Evolutionary conservation across 2,888 invertebrate species (phyloP).

Genomic region (Calameuta pallipes): DNA sequence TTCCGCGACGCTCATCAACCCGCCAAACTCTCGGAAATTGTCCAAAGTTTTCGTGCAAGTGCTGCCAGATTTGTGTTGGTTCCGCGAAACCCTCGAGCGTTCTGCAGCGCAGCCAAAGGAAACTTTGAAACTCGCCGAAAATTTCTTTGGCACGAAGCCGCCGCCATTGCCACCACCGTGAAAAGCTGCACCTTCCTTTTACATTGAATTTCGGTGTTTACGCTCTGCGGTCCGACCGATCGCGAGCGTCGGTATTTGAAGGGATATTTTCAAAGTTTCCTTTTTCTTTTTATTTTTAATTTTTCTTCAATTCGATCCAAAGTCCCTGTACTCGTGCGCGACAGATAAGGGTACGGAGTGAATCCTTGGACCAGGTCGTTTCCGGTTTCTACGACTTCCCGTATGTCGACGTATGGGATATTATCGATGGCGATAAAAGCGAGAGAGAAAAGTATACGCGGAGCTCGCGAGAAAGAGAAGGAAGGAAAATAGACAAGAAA

Average conservation of each 20-base stretch:
- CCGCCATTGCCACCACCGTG: slow-evolving; percentile 16
- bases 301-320: too few relatives aligned
- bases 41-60: slow-evolving; percentile 19
- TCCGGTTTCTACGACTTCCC: not conserved
- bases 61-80: slow-evolving; percentile 6
- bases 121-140: slow-evolving; percentile 14
- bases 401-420: not conserved
- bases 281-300: too few relatives aligned
- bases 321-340: not conserved
- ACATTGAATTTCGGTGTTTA: not conserved
- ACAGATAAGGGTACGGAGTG: not conserved
- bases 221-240: not conserved
- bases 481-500: not conserved
- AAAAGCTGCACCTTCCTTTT: slow-evolving; percentile 6
- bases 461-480: not conserved
- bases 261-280: not conserved
- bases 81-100: slow-evolving; percentile 1
- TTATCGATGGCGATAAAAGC: not conserved
- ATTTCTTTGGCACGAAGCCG: slow-evolving; percentile 15
- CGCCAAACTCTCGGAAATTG: slow-evolving; percentile 23
- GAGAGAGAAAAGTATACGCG: not conserved
- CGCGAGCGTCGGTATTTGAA: not conserved
- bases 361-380: not conserved
- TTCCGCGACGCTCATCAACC: slow-evolving; percentile 14
- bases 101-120: not conserved